Evolutionary conservation across 2,888 invertebrate genomes (phyloP).

Genomic region (Hanleya hanleyi): DNA sequence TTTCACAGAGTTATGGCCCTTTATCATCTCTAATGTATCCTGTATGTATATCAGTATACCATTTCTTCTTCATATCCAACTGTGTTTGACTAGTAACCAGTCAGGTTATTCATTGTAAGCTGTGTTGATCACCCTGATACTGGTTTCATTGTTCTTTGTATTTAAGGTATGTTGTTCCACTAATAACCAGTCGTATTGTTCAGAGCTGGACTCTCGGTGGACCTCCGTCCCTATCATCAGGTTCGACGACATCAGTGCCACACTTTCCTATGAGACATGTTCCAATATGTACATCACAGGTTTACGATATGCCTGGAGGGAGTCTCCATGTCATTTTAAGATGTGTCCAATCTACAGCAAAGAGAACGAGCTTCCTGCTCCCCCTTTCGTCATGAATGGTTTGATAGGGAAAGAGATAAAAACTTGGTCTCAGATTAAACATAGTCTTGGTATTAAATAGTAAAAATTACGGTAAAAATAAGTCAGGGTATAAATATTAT

Average conservation of each 20-base stretch:
- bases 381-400: constrained; percentile 28
- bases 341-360: constrained; percentile 43
- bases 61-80: no score
- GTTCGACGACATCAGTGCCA: neutral
- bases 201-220: constrained; percentile 15
- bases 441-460: constrained; percentile 40
- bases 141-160: constrained; percentile 39
- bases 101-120: constrained; percentile 28
- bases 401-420: neutral
- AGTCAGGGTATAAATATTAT: no score
- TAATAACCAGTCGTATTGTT: constrained; percentile 36
- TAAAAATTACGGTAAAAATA: constrained; percentile 40
- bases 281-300: constrained; percentile 25
- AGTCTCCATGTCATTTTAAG: constrained; percentile 43
- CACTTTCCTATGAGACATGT: neutral
- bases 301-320: constrained; percentile 51
- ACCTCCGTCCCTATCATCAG: neutral
- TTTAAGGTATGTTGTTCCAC: constrained; percentile 40
- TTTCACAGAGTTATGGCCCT: no score
- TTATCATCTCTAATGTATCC: no score
- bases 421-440: constrained; percentile 31
- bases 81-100: constrained; percentile 34
- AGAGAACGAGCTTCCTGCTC: constrained; percentile 42
- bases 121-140: constrained; percentile 10
- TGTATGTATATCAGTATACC: no score